Conservation (phyloP, 2,888 invertebrate genomes). For the Xylocampa areola region DNA sequence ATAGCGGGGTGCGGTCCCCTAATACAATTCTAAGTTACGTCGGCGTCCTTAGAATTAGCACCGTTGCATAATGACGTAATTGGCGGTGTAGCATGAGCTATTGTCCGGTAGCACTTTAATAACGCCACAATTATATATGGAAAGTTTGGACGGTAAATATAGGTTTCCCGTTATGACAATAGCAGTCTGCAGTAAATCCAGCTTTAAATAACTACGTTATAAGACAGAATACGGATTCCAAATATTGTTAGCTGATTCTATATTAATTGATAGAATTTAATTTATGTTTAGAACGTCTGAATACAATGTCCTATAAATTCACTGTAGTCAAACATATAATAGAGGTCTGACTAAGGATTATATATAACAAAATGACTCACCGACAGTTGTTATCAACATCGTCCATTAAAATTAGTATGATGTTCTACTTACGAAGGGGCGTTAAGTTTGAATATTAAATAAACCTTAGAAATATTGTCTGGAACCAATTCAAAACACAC, state of each 20-base stretch:
- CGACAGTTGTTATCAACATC: neutral
- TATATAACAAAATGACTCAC: neutral
- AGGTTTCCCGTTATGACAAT: slow-evolving; percentile 22
- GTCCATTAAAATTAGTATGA: slow-evolving; percentile 1
- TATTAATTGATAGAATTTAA: slow-evolving; percentile 14
- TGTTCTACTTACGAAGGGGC: slow-evolving; percentile 2
- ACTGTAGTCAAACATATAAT: neutral
- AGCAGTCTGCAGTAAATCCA: slow-evolving; percentile 18
- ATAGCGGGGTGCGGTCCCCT: slow-evolving; percentile 62
- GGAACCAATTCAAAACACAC: slow-evolving; percentile 10
- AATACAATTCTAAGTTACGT: slow-evolving; percentile 49
- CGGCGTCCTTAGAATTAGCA: slow-evolving; percentile 62
- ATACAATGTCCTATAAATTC: neutral
- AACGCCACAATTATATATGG: slow-evolving; percentile 52
- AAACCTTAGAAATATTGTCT: slow-evolving; percentile 9
- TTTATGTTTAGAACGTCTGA: neutral
- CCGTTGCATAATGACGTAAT: slow-evolving; percentile 68
- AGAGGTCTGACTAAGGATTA: neutral
- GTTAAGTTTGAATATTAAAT: slow-evolving; percentile 9
- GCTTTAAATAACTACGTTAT: slow-evolving; percentile 7
- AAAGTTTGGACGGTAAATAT: slow-evolving; percentile 54
- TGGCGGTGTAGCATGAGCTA: slow-evolving; percentile 57
- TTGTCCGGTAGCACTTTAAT: slow-evolving; percentile 51
- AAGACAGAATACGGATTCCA: slow-evolving; percentile 7
- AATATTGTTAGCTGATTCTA: slow-evolving; percentile 1